These are phyloP conservation scores for Monoplex corrugatus DNA, from an alignment of 2,888 invertebrate species.

Conservation along the genomic window DNA sequence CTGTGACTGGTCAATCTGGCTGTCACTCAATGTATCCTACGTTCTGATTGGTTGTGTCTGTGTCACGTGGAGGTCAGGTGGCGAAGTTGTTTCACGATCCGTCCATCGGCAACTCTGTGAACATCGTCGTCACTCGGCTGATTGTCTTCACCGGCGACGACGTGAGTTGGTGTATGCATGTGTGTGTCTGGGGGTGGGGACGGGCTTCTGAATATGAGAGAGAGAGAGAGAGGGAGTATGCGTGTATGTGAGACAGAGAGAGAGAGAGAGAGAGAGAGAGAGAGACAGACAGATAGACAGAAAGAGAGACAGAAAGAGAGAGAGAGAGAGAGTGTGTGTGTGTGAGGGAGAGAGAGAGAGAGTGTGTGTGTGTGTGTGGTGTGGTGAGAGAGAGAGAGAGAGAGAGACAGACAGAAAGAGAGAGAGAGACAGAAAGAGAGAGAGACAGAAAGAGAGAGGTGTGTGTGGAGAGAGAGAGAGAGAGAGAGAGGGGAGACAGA, in stretches of 20 bases:
- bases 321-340: background rate
- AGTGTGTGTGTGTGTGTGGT: background rate
- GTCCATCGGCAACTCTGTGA: slow-evolving; percentile 93
- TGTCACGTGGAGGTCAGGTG: slow-evolving; percentile 74
- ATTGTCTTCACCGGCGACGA: slow-evolving; percentile 87
- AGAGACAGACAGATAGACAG: background rate
- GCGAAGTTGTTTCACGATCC: slow-evolving; percentile 83
- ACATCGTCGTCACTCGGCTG: slow-evolving; percentile 92
- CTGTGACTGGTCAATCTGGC: background rate
- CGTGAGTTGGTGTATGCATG: slow-evolving; percentile 62
- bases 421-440: background rate
- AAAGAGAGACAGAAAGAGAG: background rate
- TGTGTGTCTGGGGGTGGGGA: background rate
- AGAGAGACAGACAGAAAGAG: background rate
- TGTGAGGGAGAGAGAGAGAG: slow-evolving; percentile 8
- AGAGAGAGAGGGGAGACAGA: too few species aligned
- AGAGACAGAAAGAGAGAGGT: too few species aligned
- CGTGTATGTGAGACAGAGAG: background rate
- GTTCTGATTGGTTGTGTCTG: slow-evolving; percentile 29
- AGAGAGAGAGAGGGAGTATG: background rate
- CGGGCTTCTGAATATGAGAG: background rate
- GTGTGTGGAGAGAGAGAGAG: too few species aligned
- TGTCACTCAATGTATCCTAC: background rate
- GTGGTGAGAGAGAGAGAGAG: background rate
- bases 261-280: background rate